A percentile compares a stretch with the other conserved stretches of the same genome.
Evolutionary conservation across 1,140 invertebrate species (phyloP).

Genomic region (Eriocheir sinensis): DNA sequence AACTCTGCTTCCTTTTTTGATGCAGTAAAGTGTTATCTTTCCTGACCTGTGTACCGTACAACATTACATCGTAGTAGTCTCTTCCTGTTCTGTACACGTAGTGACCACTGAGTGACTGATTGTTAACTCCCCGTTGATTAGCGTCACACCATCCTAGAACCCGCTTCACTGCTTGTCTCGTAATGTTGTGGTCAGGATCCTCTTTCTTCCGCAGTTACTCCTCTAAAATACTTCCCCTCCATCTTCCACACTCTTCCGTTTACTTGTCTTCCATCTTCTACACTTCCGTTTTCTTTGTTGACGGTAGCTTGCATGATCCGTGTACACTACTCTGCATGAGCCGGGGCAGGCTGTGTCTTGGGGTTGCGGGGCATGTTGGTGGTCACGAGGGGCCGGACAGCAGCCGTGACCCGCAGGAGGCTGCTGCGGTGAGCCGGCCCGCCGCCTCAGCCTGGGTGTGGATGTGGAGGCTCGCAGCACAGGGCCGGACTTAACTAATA

Average conservation of each 20-base stretch:
- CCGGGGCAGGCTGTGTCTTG: not conserved
- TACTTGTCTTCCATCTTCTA: not conserved
- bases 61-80: not conserved
- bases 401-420: not conserved
- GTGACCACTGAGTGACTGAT: conserved; percentile 22
- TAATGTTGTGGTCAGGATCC: not conserved
- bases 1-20: not conserved
- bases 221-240: conserved; percentile 26
- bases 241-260: too few species aligned
- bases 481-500: too few species aligned
- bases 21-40: not conserved
- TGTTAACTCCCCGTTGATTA: not conserved
- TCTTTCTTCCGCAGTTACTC: not conserved
- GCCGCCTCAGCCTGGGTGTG: not conserved
- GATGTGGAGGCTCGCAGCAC: too few species aligned
- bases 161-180: not conserved
- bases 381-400: not conserved
- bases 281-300: not conserved
- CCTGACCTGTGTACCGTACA: not conserved
- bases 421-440: not conserved
- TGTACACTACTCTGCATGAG: conserved; percentile 1
- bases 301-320: not conserved
- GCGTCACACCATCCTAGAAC: conserved; percentile 8
- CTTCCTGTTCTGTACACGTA: not conserved
- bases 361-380: not conserved